Conservation (phyloP, 35 echinoderm and acorn worm genomes). For the Chiridota heheva region DNA sequence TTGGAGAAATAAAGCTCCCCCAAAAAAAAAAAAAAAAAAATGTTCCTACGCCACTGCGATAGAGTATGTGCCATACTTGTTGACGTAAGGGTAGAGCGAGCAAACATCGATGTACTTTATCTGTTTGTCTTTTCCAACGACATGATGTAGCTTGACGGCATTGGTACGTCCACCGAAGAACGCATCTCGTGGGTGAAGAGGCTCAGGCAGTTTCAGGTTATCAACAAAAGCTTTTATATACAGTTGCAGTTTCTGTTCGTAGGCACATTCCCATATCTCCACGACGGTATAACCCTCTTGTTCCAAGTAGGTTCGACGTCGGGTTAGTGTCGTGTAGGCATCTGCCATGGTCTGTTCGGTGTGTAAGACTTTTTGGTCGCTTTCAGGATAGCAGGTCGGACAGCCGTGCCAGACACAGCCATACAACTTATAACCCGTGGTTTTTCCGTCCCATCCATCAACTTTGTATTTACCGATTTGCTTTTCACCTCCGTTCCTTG, state of each 20-base stretch:
- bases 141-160: slow-evolving; percentile 17
- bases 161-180: slow-evolving; percentile 66
- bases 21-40: too few relatives aligned
- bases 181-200: slow-evolving; percentile 44
- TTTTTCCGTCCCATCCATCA: neutral
- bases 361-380: neutral
- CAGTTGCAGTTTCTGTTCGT: neutral
- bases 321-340: neutral
- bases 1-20: too few relatives aligned
- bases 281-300: neutral
- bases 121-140: slow-evolving; percentile 4
- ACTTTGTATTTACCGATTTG: neutral
- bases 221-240: neutral
- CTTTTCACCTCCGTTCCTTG: slow-evolving; percentile 8
- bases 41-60: too few relatives aligned
- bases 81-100: slow-evolving; percentile 42
- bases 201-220: neutral
- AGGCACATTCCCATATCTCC: neutral
- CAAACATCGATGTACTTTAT: slow-evolving; percentile 54
- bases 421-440: neutral
- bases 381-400: slow-evolving; percentile 4
- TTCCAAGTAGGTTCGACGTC: neutral
- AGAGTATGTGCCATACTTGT: slow-evolving; percentile 42
- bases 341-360: neutral
- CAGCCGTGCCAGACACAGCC: slow-evolving; percentile 13